A percentile compares a stretch with the other conserved stretches of the same genome.
Evolutionary conservation across 2,797 vertebrate genomes (phyloP).

Genomic region (Champsocephalus esox): DNA sequence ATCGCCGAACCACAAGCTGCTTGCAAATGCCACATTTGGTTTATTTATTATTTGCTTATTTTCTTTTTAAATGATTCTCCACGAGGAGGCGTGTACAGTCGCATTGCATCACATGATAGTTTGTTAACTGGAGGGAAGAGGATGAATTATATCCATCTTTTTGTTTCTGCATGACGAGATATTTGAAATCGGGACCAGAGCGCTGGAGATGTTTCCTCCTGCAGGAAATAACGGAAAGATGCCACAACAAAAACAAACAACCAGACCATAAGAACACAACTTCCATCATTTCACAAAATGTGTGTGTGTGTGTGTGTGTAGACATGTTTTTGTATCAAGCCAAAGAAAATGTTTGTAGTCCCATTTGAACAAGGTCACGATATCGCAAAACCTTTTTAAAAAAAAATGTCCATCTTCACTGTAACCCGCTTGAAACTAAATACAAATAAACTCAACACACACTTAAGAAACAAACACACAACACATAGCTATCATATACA

Average conservation of each 20-base stretch:
- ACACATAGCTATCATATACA: constrained; percentile 43
- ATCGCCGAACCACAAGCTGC: constrained; percentile 79
- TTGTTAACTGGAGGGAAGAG: constrained; percentile 29
- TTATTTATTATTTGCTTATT: constrained; percentile 70
- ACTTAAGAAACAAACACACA: constrained; percentile 1
- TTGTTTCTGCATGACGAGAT: background rate
- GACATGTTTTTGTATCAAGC: background rate
- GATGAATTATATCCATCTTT: background rate
- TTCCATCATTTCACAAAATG: constrained; percentile 37
- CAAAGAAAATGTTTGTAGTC: constrained; percentile 11
- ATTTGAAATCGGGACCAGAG: constrained; percentile 49
- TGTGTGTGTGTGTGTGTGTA: background rate
- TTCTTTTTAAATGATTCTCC: constrained; percentile 31
- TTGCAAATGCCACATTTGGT: constrained; percentile 80
- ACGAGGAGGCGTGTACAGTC: constrained; percentile 64
- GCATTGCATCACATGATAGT: constrained; percentile 71
- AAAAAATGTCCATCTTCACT: background rate
- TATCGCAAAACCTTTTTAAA: constrained; percentile 7
- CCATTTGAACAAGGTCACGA: constrained; percentile 5
- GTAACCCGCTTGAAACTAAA: constrained; percentile 16
- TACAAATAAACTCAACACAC: constrained; percentile 31
- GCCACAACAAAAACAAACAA: constrained; percentile 43
- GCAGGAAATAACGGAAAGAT: constrained; percentile 38
- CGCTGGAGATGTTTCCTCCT: constrained; percentile 1
- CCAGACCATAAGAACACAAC: constrained; percentile 24